Base-by-base conservation (phyloP, 2,113 vertebrate genomes). In the Willisornis vidua region DNA sequence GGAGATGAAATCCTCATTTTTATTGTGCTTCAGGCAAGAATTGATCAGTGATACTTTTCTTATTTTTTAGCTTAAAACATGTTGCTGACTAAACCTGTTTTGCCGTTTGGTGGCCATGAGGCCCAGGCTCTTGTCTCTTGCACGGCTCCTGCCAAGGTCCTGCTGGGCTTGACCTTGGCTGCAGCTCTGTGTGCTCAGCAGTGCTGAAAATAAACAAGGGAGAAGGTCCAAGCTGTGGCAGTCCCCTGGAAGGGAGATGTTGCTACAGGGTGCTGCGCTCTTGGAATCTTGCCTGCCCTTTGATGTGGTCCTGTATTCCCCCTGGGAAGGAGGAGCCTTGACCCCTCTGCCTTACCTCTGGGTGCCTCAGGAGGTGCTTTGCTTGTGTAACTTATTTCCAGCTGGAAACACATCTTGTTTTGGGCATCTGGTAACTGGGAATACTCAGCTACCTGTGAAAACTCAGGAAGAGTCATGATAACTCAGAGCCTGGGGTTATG, bases 301-400 rank as follows among this genome's bases (percentile, higher is more conserved):
- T 51, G 25, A 14, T 77, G 29, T 16, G 5, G 23, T 72, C 31
- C 61, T 51, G 23, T 29, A 4, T 80, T 31, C 41, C 26, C 67
- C 12, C 14, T 7, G 19, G 74, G 59, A 78, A 75, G 39, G 23
- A 67, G 41, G 14, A 85, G 49, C 45, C 29, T 66, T 35, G 41
- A 9, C 31, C 11, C 16, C 14, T 68, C 79, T 82, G 39, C 54
- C n/a, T 89, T 35, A 65, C 43, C 9, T 12, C 23, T 82, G 49
- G 35, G 14, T 59, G 26, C 11, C 24, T 68, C 31, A 54, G 51
- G 72, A 65, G 26, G 24, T 61, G 16, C 55, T 70, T 76, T 89
- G n/a, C 18, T 84, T 28, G 17, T 1, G 0, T 78, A 61, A 39
- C 0, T 0, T 28, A 31, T 57, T 90, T 84, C 6, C 18, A 43